Conservation (phyloP, 2,797 vertebrate species). For the Neomorphus geoffroyi region DNA sequence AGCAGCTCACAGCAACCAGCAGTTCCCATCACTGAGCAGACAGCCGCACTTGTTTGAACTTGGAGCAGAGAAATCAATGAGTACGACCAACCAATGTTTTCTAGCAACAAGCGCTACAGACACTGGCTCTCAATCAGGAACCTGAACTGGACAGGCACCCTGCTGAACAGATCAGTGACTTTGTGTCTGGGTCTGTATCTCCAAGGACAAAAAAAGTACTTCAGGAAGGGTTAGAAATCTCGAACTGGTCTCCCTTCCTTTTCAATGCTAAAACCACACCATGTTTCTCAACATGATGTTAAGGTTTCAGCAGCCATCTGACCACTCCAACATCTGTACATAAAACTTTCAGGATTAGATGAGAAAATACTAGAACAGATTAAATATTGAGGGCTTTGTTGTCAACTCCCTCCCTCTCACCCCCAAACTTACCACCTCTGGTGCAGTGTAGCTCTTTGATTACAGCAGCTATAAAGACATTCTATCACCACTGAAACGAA, state of each 20-base stretch:
- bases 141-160: not conserved
- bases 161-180: not conserved
- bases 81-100: not conserved
- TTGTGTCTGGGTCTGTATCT: not conserved
- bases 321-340: not conserved
- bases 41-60: not conserved
- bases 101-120: not conserved
- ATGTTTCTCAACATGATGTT: not conserved
- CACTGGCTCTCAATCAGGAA: not conserved
- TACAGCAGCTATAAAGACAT: constrained; percentile 25
- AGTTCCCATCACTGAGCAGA: not conserved
- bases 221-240: not conserved
- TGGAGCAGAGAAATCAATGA: not conserved
- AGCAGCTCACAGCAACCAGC: not conserved
- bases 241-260: not conserved
- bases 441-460: not conserved
- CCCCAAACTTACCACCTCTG: not conserved
- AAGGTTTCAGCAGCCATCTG: not conserved
- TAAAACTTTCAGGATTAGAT: not conserved
- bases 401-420: not conserved
- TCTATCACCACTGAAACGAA: not conserved
- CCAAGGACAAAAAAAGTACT: not conserved
- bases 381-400: not conserved
- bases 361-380: not conserved
- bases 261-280: not conserved